Evolutionary conservation across 2,888 invertebrate genomes (phyloP).

Genomic region (Acanthosoma haemorrhoidale): DNA sequence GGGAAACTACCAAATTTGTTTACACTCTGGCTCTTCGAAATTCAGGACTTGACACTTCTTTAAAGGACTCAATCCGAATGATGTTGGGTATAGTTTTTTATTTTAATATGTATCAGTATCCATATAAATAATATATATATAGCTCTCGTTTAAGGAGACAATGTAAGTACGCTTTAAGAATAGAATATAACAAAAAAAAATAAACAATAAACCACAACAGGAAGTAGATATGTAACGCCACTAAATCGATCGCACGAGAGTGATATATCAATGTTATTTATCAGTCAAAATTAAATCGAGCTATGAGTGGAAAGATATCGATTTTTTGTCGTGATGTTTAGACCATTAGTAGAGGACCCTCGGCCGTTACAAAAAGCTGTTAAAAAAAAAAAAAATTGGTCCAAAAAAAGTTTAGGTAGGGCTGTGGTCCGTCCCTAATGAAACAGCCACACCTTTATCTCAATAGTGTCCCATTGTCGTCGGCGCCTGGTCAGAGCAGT

Average conservation of each 20-base stretch:
- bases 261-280: constrained; percentile 13
- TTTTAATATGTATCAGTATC: too few relatives aligned
- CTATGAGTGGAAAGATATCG: constrained; percentile 16
- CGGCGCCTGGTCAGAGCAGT: neutral
- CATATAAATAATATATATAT: too few relatives aligned
- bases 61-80: too few relatives aligned
- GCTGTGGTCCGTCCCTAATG: neutral
- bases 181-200: neutral
- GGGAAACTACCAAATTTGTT: too few relatives aligned
- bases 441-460: constrained; percentile 24
- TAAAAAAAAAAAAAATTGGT: neutral
- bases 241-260: too few relatives aligned
- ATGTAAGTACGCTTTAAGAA: too few relatives aligned
- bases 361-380: neutral
- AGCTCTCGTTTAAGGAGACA: too few relatives aligned
- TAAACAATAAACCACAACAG: neutral
- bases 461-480: constrained; percentile 21
- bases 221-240: neutral
- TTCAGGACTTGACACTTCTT: too few relatives aligned
- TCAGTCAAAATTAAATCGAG: constrained; percentile 11
- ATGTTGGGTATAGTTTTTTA: too few relatives aligned
- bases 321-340: constrained; percentile 21
- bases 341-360: constrained; percentile 13
- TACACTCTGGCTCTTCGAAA: too few relatives aligned
- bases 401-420: constrained; percentile 16